phyloP scores from a whole-genome alignment of 2,888 invertebrate genomes.

The Hemithea aestivaria region DNA sequence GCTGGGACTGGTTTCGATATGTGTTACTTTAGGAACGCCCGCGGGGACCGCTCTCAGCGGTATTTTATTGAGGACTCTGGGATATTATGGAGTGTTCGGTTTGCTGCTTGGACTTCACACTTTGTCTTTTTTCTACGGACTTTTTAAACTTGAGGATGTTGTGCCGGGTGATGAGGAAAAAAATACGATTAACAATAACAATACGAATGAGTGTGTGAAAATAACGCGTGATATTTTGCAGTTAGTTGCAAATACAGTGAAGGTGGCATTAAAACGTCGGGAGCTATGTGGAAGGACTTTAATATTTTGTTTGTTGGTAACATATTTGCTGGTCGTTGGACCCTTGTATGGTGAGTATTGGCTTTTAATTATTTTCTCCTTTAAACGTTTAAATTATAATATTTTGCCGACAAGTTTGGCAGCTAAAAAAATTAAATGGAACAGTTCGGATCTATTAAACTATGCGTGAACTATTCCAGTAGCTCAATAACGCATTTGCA shows the following conservation, averaged over 20 bases:
- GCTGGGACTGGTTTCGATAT: conserved; percentile 79
- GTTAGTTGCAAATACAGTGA: conserved; percentile 60
- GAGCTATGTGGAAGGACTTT: conserved; percentile 52
- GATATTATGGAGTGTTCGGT: conserved; percentile 71
- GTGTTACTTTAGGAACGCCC: conserved; percentile 72
- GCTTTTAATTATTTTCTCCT: background rate
- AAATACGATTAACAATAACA: conserved; percentile 13
- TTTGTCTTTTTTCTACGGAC: conserved; percentile 57
- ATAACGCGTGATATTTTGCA: conserved; percentile 49
- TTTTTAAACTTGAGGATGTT: conserved; percentile 62
- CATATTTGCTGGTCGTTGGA: conserved; percentile 70
- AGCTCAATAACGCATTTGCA: too few species aligned
- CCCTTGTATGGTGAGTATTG: conserved; percentile 69
- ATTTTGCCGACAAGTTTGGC: too few species aligned
- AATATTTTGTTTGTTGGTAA: conserved; percentile 56
- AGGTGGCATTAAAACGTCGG: conserved; percentile 59
- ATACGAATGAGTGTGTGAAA: conserved; percentile 32
- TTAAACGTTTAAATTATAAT: too few species aligned
- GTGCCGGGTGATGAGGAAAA: conserved; percentile 30
- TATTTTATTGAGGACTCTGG: conserved; percentile 59
- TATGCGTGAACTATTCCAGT: too few species aligned
- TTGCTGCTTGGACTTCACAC: conserved; percentile 53
- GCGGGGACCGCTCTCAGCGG: conserved; percentile 76
- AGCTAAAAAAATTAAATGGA: too few species aligned
- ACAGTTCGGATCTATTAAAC: too few species aligned